Conservation (phyloP, 2,797 vertebrate genomes). For the Odontamblyopus lacepedii region DNA sequence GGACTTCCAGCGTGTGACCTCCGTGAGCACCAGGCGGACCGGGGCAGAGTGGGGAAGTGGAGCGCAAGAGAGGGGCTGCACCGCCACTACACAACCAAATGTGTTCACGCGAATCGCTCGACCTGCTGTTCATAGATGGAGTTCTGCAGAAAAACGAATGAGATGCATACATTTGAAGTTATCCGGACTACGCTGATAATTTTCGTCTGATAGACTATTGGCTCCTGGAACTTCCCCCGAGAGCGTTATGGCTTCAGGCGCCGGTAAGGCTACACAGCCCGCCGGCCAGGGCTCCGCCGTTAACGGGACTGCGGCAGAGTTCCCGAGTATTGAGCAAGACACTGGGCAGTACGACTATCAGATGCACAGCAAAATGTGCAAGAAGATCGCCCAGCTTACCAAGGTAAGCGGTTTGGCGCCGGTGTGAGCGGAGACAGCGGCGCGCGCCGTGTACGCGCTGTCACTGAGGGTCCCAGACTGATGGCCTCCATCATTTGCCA, state of each 20-base stretch:
- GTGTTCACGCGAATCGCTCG: conserved; percentile 51
- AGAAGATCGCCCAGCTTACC: conserved; percentile 98
- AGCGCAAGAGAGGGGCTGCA: conserved; percentile 64
- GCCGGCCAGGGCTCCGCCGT: conserved; percentile 74
- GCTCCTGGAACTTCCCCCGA: conserved; percentile 63
- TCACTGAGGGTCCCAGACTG: conserved; percentile 36
- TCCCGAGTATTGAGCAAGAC: conserved; percentile 67
- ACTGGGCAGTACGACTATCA: conserved; percentile 79
- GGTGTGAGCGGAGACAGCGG: conserved; percentile 27
- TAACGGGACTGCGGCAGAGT: conserved; percentile 81
- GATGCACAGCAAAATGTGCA: conserved; percentile 95
- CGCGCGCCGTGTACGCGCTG: conserved; percentile 32
- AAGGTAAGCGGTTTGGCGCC: conserved; percentile 81
- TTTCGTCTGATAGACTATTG: conserved; percentile 53
- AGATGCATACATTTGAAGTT: conserved; percentile 59
- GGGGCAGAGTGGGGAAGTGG: conserved; percentile 60
- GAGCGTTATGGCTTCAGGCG: conserved; percentile 85
- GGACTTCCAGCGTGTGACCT: conserved; percentile 74
- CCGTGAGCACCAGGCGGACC: conserved; percentile 66
- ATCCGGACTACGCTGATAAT: conserved; percentile 51
- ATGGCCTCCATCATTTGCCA: conserved; percentile 25
- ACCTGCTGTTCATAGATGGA: conserved; percentile 48
- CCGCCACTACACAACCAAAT: conserved; percentile 59
- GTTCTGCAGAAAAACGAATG: conserved; percentile 49
- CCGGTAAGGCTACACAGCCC: conserved; percentile 80